Percentiles rank a stretch among this genome's conserved stretches.
Evolutionary conservation across 2,113 vertebrate genomes (phyloP).

Genomic region (Oxyura jamaicensis): DNA sequence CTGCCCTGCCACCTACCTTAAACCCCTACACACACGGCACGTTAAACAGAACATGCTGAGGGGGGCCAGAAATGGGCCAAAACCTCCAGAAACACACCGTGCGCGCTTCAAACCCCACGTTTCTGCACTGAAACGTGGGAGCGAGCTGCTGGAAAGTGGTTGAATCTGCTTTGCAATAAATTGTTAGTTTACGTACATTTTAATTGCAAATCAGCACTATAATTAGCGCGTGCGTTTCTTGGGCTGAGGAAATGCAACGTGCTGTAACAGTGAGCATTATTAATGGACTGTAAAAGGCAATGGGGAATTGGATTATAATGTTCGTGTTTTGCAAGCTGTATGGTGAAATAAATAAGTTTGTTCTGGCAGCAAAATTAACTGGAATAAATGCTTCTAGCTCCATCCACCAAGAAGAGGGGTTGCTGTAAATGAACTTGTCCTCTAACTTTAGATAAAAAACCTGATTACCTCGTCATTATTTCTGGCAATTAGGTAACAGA

Average conservation of each 20-base stretch:
- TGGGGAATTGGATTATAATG: slow-evolving; percentile 24
- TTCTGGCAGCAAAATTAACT: slow-evolving; percentile 47
- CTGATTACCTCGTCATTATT: slow-evolving; percentile 16
- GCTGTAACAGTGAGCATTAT: slow-evolving; percentile 1
- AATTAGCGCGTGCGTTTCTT: not conserved
- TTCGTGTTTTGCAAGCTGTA: slow-evolving; percentile 56
- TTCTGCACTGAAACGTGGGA: not conserved
- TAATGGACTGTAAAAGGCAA: slow-evolving; percentile 51
- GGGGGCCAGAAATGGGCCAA: not conserved
- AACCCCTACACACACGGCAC: not conserved
- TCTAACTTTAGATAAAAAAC: slow-evolving; percentile 11
- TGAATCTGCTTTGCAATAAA: not conserved
- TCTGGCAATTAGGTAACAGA: slow-evolving; percentile 47
- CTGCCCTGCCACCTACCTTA: not conserved
- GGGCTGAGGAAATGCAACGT: not conserved
- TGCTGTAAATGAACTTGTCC: slow-evolving; percentile 1
- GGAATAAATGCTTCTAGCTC: slow-evolving; percentile 25
- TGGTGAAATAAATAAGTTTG: slow-evolving; percentile 35
- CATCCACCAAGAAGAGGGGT: slow-evolving; percentile 1
- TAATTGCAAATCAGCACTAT: not conserved
- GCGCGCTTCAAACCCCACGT: not conserved
- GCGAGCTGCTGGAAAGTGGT: not conserved
- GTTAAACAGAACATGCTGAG: not conserved
- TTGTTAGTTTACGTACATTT: not conserved
- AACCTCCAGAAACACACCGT: not conserved